phyloP scores from a whole-genome alignment of 35 echinoderm and acorn worm species.

The Antedon bifida region DNA sequence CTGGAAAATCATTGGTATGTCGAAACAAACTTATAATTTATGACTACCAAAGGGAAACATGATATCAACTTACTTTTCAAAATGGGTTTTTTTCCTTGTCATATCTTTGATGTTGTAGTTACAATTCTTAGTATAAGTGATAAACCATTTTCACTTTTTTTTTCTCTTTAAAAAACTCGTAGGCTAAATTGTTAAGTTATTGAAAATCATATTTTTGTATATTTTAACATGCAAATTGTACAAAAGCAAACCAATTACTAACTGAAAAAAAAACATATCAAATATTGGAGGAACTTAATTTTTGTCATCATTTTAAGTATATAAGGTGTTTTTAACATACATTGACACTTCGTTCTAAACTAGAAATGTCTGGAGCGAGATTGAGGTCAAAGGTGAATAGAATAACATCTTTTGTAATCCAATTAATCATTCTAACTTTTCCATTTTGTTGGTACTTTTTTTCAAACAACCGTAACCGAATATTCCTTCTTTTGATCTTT shows the following conservation, averaged over 20 bases:
- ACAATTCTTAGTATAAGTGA: too few species aligned
- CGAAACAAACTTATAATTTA: too few species aligned
- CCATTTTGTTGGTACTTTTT: neutral
- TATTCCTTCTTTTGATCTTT: neutral
- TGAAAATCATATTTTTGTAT: conserved; percentile 2
- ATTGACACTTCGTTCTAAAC: neutral
- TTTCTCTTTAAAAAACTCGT: neutral
- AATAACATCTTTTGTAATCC: too few species aligned
- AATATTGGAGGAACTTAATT: neutral
- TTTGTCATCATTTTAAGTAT: neutral
- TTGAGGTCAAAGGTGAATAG: too few species aligned
- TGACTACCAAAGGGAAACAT: too few species aligned
- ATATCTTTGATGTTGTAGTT: too few species aligned
- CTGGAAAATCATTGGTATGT: too few species aligned
- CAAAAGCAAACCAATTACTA: neutral
- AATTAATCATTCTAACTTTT: neutral
- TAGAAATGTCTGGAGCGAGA: neutral
- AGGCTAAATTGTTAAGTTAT: neutral
- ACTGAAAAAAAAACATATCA: neutral
- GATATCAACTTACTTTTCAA: too few species aligned
- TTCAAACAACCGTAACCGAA: neutral
- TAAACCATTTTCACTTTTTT: neutral
- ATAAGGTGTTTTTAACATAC: neutral
- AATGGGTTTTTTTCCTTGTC: too few species aligned
- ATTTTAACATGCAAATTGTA: conserved; percentile 2